phyloP scores from a whole-genome alignment of 2,797 vertebrate species.

The Acipenser oxyrinchus region DNA sequence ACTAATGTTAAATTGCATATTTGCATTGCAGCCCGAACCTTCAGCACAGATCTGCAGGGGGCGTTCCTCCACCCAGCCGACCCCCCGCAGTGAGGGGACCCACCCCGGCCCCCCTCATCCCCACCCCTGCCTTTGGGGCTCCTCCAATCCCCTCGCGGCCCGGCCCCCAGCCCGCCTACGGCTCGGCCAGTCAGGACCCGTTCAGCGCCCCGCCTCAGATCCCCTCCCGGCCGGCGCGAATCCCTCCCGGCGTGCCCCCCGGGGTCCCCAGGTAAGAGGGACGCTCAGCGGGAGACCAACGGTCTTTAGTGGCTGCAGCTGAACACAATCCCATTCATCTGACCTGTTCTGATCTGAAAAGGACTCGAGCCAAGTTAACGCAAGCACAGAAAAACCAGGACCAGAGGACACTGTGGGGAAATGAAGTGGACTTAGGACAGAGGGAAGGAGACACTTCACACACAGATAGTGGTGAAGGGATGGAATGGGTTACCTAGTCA shows the following conservation, averaged over 20 bases:
- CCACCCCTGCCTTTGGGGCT: conserved; percentile 56
- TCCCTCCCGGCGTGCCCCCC: conserved; percentile 74
- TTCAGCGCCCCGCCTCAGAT: conserved; percentile 82
- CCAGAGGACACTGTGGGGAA: no score
- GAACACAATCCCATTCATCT: no score
- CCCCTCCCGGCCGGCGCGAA: conserved; percentile 74
- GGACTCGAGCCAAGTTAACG: no score
- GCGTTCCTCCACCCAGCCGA: conserved; percentile 59
- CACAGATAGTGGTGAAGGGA: no score
- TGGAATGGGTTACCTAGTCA: no score
- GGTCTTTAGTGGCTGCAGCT: no score
- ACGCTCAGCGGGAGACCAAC: no score
- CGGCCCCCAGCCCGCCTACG: conserved; percentile 56
- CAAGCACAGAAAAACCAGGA: no score
- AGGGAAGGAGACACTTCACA: no score
- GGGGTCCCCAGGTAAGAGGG: conserved; percentile 73
- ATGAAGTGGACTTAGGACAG: no score
- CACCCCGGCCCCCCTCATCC: conserved; percentile 74
- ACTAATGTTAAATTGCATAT: no score
- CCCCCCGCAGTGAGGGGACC: conserved; percentile 78
- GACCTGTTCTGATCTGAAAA: no score
- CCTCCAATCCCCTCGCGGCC: conserved; percentile 82
- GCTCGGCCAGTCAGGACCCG: conserved; percentile 62
- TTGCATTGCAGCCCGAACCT: conserved; percentile 59
- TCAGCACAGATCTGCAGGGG: conserved; percentile 61